These are phyloP conservation scores for Takifugu ocellatus DNA, from an alignment of 2,797 vertebrate genomes.

Conservation along the genomic window DNA sequence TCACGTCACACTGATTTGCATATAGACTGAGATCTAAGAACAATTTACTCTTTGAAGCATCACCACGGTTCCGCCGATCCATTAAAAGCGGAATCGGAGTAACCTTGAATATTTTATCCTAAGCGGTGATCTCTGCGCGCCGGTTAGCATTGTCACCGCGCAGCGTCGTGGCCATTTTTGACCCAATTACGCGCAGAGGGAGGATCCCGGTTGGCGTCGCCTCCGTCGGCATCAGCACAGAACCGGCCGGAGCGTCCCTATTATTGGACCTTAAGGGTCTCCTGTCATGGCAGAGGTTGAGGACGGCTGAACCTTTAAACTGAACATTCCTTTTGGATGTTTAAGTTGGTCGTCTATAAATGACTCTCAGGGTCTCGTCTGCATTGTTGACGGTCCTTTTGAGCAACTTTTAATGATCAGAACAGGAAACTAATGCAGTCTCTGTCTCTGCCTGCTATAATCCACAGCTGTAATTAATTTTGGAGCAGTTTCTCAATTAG, in stretches of 20 bases:
- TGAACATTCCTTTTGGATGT: background rate
- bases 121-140: background rate
- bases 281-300: too few species aligned
- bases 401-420: too few species aligned
- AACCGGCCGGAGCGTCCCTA: too few species aligned
- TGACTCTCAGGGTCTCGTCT: too few species aligned
- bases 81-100: conserved; percentile 11
- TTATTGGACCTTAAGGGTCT: too few species aligned
- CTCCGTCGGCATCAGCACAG: background rate
- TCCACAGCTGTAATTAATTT: too few species aligned
- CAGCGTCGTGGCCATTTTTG: background rate
- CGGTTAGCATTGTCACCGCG: background rate
- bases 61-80: conserved; percentile 17
- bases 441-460: too few species aligned
- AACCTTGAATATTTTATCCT: conserved; percentile 16
- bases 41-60: conserved; percentile 33
- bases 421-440: too few species aligned
- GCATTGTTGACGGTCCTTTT: background rate
- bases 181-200: background rate
- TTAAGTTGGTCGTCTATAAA: too few species aligned
- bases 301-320: too few species aligned
- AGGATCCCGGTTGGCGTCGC: background rate
- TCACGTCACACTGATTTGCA: conserved; percentile 51
- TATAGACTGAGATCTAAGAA: conserved; percentile 50
- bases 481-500: too few species aligned